These are phyloP conservation scores for Luehdorfia chinensis DNA, from an alignment of 1,140 invertebrate genomes.

Conservation along the genomic window DNA sequence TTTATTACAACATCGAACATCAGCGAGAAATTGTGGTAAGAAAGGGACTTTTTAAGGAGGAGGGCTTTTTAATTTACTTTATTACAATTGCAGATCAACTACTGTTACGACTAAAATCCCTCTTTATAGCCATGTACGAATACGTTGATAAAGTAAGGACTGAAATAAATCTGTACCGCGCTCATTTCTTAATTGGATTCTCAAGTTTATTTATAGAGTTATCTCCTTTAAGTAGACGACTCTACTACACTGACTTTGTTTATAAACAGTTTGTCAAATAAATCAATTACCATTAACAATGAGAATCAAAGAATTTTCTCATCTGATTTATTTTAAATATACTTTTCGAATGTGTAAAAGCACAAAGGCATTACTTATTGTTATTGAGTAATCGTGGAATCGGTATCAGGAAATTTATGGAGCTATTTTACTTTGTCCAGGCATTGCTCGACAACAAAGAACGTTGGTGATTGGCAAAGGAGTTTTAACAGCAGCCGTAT, in stretches of 20 bases:
- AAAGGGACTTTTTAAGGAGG: too few relatives aligned
- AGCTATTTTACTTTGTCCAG: slow-evolving; percentile 30
- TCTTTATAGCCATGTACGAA: slow-evolving; percentile 34
- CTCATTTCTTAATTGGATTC: slow-evolving; percentile 71
- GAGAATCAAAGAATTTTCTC: neutral
- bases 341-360: too few relatives aligned
- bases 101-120: slow-evolving; percentile 29
- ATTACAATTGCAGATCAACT: slow-evolving; percentile 30
- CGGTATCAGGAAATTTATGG: slow-evolving; percentile 29
- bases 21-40: too few relatives aligned
- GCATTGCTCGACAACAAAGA: slow-evolving; percentile 34
- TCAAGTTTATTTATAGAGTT: slow-evolving; percentile 66
- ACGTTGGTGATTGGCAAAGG: slow-evolving; percentile 36
- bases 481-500: slow-evolving; percentile 54
- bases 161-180: slow-evolving; percentile 54
- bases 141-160: slow-evolving; percentile 50
- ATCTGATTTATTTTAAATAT: too few relatives aligned
- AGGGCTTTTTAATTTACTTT: slow-evolving; percentile 17
- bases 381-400: slow-evolving; percentile 20
- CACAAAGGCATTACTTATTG: too few relatives aligned
- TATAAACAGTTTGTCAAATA: slow-evolving; percentile 23
- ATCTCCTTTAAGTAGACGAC: slow-evolving; percentile 50
- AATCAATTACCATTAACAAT: slow-evolving; percentile 3
- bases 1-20: too few relatives aligned
- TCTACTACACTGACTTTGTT: slow-evolving; percentile 61